Evolutionary conservation across 2,113 vertebrate species (phyloP).

Genomic region (Leptocoma aspasia): DNA sequence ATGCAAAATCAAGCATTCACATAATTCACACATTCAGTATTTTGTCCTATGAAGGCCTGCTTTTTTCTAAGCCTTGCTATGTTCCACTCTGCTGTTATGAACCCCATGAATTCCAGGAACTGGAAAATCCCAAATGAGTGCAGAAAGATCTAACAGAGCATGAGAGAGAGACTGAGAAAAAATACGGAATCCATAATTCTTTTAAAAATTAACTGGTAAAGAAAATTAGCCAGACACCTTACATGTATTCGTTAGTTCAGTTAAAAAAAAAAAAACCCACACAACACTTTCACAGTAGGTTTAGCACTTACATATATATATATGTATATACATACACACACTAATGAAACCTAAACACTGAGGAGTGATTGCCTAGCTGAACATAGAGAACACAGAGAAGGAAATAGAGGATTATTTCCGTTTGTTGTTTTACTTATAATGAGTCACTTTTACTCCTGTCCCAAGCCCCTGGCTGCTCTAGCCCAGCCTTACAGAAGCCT

Average conservation of each 20-base stretch:
- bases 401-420: neutral
- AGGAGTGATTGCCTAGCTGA: neutral
- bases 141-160: neutral
- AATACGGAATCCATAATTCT: neutral
- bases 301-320: neutral
- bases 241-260: neutral
- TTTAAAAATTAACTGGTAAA: neutral
- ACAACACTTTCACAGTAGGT: neutral
- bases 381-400: neutral
- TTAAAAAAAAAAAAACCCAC: neutral
- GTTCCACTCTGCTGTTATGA: neutral
- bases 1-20: neutral
- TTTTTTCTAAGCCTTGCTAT: neutral
- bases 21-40: neutral
- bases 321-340: too few species aligned
- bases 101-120: neutral
- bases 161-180: neutral
- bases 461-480: neutral
- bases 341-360: neutral
- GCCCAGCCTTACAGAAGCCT: neutral
- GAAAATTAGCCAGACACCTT: neutral
- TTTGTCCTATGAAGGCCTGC: neutral
- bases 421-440: neutral
- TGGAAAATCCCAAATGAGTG: neutral
- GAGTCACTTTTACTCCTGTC: neutral